phyloP scores from a whole-genome alignment of 2,797 vertebrate genomes.

The Eleutherodactylus coqui region DNA sequence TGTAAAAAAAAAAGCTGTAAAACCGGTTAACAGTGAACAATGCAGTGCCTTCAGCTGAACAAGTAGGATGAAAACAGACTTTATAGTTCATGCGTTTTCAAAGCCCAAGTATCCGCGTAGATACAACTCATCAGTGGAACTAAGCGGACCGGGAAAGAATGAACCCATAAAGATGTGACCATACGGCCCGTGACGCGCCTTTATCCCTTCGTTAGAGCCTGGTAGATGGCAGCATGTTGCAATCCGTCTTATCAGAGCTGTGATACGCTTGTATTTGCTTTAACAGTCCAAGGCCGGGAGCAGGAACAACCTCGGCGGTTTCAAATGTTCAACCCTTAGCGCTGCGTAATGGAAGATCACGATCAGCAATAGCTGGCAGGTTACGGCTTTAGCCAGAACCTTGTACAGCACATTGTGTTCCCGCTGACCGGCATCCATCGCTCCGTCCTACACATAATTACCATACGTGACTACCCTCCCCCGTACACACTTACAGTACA shows the following conservation, averaged over 20 bases:
- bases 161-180: neutral
- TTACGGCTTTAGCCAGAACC: neutral
- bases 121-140: too few species aligned
- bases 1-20: too few species aligned
- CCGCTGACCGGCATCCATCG: neutral
- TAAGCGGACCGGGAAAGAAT: neutral
- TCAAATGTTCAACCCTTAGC: neutral
- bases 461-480: neutral
- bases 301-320: neutral
- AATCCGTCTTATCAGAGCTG: slow-evolving; percentile 9
- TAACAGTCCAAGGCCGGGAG: slow-evolving; percentile 20
- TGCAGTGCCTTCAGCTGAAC: too few species aligned
- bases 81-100: neutral
- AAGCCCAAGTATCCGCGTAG: too few species aligned
- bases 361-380: neutral
- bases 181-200: neutral
- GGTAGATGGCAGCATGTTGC: neutral
- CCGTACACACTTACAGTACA: too few species aligned
- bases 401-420: neutral
- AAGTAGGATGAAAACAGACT: too few species aligned
- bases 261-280: neutral
- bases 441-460: neutral
- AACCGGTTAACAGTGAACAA: too few species aligned
- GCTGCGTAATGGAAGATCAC: neutral
- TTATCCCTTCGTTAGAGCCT: neutral